phyloP scores from a whole-genome alignment of 2,113 vertebrate species.

The Hoplias malabaricus region DNA sequence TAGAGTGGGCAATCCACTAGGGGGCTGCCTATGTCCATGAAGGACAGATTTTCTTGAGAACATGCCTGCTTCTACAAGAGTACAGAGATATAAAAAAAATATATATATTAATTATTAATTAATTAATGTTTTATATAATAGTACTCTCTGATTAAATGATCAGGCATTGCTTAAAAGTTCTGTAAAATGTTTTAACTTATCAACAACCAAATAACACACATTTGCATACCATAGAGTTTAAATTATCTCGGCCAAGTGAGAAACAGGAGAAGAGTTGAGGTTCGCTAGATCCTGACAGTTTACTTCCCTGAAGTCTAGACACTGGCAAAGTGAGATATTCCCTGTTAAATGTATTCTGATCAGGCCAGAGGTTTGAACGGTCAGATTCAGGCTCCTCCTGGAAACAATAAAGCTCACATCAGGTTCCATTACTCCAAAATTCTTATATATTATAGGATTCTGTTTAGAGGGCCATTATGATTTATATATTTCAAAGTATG shows the following conservation, averaged over 20 bases:
- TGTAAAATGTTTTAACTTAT: background rate
- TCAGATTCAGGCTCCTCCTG: conserved; percentile 74
- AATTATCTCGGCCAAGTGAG: conserved; percentile 43
- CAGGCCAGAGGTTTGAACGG: conserved; percentile 70
- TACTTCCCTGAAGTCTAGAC: conserved; percentile 78
- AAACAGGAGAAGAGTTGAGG: conserved; percentile 19
- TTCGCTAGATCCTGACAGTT: conserved; percentile 56
- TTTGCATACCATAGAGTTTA: conserved; percentile 56
- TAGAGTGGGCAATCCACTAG: conserved; percentile 72
- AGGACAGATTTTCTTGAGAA: conserved; percentile 83
- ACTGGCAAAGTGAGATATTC: conserved; percentile 89
- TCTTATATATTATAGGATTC: background rate
- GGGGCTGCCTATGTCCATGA: conserved; percentile 68
- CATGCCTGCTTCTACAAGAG: conserved; percentile 76
- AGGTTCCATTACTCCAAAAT: background rate
- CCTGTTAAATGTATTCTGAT: conserved; percentile 60
- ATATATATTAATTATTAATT: too few relatives aligned
- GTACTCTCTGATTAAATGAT: too few relatives aligned
- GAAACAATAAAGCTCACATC: background rate
- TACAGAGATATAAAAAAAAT: conserved; percentile 13
- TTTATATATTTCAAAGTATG: background rate
- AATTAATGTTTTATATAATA: too few relatives aligned
- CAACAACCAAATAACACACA: background rate
- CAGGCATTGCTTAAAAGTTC: too few relatives aligned
- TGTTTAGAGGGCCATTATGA: background rate